Evolutionary conservation across 2,113 vertebrate species (phyloP).

Genomic region (Dicentrarchus labrax): DNA sequence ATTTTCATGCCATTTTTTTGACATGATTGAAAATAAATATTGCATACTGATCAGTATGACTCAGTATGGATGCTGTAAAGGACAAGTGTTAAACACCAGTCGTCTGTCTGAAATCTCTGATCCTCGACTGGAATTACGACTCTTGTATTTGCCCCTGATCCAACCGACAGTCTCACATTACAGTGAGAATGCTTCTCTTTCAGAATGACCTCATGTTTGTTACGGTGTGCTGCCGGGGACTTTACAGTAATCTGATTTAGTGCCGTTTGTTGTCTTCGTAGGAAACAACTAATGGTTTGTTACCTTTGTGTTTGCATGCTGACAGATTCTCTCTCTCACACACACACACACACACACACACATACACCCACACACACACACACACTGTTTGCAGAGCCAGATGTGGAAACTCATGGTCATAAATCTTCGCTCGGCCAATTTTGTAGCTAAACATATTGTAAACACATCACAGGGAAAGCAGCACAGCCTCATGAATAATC

Average conservation of each 20-base stretch:
- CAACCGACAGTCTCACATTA: not conserved
- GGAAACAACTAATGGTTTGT: conserved; percentile 14
- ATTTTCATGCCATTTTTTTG: not conserved
- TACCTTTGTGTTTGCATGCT: conserved; percentile 18
- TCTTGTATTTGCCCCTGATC: not conserved
- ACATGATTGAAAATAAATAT: not conserved
- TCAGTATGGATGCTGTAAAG: not conserved
- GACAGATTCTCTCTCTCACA: conserved; percentile 23
- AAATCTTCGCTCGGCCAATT: conserved; percentile 18
- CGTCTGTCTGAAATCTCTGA: conserved; percentile 5
- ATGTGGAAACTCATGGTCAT: conserved; percentile 69
- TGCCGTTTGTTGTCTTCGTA: conserved; percentile 14
- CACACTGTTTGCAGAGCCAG: conserved; percentile 56
- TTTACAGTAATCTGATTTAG: conserved; percentile 1
- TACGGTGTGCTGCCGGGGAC: not conserved
- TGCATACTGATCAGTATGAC: not conserved
- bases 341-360: conserved; percentile 20
- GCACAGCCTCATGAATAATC: not conserved
- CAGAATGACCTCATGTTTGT: conserved; percentile 8
- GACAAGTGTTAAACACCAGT: not conserved
- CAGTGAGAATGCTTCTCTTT: conserved; percentile 3
- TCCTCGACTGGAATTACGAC: not conserved
- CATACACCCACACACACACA: conserved; percentile 25
- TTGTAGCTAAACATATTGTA: conserved; percentile 41
- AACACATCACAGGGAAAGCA: conserved; percentile 48